A percentile compares a stretch with the other conserved stretches of the same genome.
These are phyloP conservation scores for Scaptomyza flava DNA, from an alignment of 2,888 invertebrate genomes.

Conservation along the genomic window DNA sequence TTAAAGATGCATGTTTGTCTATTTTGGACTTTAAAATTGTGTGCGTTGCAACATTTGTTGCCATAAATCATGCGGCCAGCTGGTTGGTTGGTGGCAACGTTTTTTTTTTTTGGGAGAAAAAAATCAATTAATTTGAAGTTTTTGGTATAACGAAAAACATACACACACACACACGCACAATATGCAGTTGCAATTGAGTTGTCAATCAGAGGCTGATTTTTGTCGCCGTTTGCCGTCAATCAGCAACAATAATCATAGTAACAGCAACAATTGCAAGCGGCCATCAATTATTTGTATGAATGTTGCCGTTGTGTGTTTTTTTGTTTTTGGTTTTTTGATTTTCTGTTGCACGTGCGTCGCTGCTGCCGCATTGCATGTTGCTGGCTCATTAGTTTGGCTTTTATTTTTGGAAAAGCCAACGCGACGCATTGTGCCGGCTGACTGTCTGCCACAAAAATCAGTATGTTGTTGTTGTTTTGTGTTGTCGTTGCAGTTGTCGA, in stretches of 20 bases:
- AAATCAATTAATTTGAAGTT: slow-evolving; percentile 72
- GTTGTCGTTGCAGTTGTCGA: slow-evolving; percentile 66
- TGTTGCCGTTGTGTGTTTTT: slow-evolving; percentile 24
- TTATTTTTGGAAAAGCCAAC: slow-evolving; percentile 81
- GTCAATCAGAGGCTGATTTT: slow-evolving; percentile 78
- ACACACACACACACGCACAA: slow-evolving; percentile 17
- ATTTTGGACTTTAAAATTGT: slow-evolving; percentile 62
- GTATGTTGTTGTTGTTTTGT: slow-evolving; percentile 27
- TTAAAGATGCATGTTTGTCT: slow-evolving; percentile 61
- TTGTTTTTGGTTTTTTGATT: slow-evolving; percentile 14
- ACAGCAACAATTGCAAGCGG: slow-evolving; percentile 65
- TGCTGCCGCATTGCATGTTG: slow-evolving; percentile 76
- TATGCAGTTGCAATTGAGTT: slow-evolving; percentile 73
- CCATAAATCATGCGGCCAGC: slow-evolving; percentile 76
- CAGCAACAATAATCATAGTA: slow-evolving; percentile 47
- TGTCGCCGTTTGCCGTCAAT: slow-evolving; percentile 75
- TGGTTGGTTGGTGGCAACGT: slow-evolving; percentile 31
- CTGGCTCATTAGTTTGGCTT: slow-evolving; percentile 80
- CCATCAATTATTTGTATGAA: slow-evolving; percentile 75
- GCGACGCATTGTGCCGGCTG: slow-evolving; percentile 73
- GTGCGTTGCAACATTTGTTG: slow-evolving; percentile 74
- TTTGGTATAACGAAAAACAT: slow-evolving; percentile 39
- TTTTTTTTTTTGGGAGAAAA: slow-evolving; percentile 27
- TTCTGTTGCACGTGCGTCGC: slow-evolving; percentile 69
- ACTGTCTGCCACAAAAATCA: slow-evolving; percentile 62